Conservation (phyloP, 2,888 invertebrate species). For the Orthonychiurus folsomi region DNA sequence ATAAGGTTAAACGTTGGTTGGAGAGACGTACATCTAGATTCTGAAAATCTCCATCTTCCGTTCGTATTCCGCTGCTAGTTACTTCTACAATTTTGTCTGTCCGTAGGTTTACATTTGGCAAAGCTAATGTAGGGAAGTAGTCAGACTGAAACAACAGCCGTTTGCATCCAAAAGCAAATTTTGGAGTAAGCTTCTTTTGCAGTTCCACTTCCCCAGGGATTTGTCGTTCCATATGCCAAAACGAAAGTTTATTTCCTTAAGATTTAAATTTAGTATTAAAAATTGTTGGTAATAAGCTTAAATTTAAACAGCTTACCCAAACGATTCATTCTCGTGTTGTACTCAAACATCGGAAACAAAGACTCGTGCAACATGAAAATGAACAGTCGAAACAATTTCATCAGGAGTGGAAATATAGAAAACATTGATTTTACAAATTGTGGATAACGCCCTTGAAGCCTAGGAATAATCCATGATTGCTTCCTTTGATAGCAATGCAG, state of each 20-base stretch:
- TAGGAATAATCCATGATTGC: constrained; percentile 17
- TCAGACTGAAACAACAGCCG: constrained; percentile 17
- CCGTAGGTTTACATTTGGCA: constrained; percentile 20
- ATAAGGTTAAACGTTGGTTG: not conserved
- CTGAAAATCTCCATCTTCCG: constrained; percentile 7
- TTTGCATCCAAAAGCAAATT: constrained; percentile 23
- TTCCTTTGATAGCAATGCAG: constrained; percentile 23
- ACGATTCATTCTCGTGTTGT: not conserved
- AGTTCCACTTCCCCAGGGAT: not conserved
- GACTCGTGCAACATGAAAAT: not conserved
- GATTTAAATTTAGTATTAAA: not conserved
- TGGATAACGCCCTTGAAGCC: constrained; percentile 6
- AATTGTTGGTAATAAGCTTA: not conserved
- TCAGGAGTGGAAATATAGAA: constrained; percentile 3
- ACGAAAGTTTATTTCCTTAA: not conserved
- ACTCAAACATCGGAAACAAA: not conserved
- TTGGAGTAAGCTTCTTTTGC: constrained; percentile 10
- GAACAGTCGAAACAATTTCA: constrained; percentile 2
- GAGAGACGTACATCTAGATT: constrained; percentile 14
- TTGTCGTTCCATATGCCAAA: not conserved
- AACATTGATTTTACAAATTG: not conserved
- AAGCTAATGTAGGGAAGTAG: constrained; percentile 18
- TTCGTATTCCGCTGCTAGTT: constrained; percentile 2
- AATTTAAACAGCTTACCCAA: too few relatives aligned
- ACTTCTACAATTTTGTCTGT: constrained; percentile 6